Base-by-base conservation (phyloP, 1,140 invertebrate species). In the Musca vetustissima region DNA sequence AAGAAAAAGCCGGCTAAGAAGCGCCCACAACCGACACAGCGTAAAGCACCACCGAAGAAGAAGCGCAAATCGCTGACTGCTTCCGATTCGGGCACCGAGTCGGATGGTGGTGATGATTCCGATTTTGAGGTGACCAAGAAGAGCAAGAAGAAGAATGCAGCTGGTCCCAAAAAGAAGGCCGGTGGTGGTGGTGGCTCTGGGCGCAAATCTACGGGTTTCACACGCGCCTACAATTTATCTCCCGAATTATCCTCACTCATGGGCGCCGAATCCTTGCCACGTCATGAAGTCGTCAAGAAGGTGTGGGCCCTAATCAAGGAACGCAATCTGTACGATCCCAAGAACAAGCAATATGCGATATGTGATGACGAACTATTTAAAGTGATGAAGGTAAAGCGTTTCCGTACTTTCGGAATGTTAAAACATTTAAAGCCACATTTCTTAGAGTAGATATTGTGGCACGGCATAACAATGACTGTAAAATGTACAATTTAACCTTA, bases 321-420 rank as follows among this genome's bases (percentile, higher is more conserved):
- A 83, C 90, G 92, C 68, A 92, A 97, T 78, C 86, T 98, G 48
- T 94, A 93, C 85, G 94, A 97, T 80, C 94, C 94, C 9, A 95
- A 93, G 75, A 97, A 97, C 83, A 97, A 94, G 83, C 94, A 96
- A 81, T 97, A 89, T 78, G 94, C 94, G 53, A 93, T 97, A 74
- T 97, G 95, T 83, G 94, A 98, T 79, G 93, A 95, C 52, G 92
- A 95, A 68, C 84, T 97, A 15, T 85, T 92, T 81, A 94, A 94
- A 84, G 91, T 97, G 53, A 93, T 97, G 79, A 94, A 93, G 21
- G 90, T 92, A 0, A 94, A 95, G 80, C 89, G 93, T 71, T 95
- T 96, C 88, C 89, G 93, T 75, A 95, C 92, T 48, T 96, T 96
- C 74, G 93, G 93, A 73, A 97, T 97, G 94, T 94, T 97, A 91